Percentiles rank a stretch among this genome's conserved stretches.
phyloP scores from a whole-genome alignment of 2,888 invertebrate genomes.

The Bellardia bayeri region DNA sequence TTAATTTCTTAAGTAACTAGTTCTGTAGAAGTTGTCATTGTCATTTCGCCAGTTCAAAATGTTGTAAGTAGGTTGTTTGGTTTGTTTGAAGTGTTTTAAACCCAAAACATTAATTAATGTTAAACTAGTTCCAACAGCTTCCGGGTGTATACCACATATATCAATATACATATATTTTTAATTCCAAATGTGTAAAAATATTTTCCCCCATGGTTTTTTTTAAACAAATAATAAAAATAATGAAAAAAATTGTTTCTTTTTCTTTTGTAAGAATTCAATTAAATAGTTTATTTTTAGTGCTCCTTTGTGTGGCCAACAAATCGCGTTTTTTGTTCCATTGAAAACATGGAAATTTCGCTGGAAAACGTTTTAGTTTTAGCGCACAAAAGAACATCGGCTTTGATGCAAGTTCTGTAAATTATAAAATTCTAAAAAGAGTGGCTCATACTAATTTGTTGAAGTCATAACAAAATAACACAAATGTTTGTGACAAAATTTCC shows the following conservation, averaged over 20 bases:
- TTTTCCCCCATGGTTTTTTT: not conserved
- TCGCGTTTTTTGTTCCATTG: not conserved
- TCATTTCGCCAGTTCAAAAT: no score
- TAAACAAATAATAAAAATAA: not conserved
- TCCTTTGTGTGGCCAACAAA: constrained; percentile 11
- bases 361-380: constrained; percentile 29
- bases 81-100: no score
- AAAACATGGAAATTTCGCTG: constrained; percentile 14
- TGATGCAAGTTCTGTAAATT: constrained; percentile 19
- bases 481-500: constrained; percentile 1
- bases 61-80: no score
- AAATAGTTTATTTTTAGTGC: constrained; percentile 50
- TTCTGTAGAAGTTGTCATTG: no score
- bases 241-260: constrained; percentile 26
- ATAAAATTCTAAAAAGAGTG: constrained; percentile 31
- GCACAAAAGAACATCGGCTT: constrained; percentile 4
- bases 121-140: no score
- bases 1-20: no score
- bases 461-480: not conserved
- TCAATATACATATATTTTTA: not conserved
- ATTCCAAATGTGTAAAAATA: not conserved
- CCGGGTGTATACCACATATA: not conserved
- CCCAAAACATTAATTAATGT: no score
- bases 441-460: not conserved
- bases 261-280: constrained; percentile 45